Base-by-base conservation (phyloP, 64 coral and sea anemone species). In the Dendrophyllia cribrosa region DNA sequence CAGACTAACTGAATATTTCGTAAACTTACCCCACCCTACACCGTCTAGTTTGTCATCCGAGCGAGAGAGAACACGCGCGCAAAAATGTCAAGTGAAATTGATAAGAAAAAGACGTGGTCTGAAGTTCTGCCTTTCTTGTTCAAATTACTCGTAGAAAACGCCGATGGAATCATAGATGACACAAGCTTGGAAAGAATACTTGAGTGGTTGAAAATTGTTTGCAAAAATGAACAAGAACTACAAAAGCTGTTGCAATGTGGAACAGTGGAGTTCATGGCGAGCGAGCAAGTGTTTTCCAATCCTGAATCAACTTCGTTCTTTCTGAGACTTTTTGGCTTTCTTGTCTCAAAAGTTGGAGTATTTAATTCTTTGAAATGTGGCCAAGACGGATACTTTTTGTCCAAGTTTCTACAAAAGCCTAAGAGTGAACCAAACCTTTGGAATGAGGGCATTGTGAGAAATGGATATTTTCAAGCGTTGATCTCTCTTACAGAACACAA, bases 141-240 rank as follows among this genome's bases (percentile, higher is more conserved):
- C 68, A 71, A 91, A 11, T 73, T 97, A 14, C 75, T 97, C 20
- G 48, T 97, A 22, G 26, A 91, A 17, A 84, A 94, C 59, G 51
- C 87, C 51, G 83, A 97, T 14, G 69, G 83, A 10, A 94, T 97
- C 65, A 86, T 97, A 15, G 95, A 97, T 70, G 95, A 97, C 50
- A 97, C 95, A 51, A 97, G 92, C 25, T 74, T 94, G 5, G 88
- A 97, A 51, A 97, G 87, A 77, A 52, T 97, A 19, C 74, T 97
- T 53, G 68, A 43, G 17, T 97, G 95, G 95, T 58, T 97, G 25
- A 69, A 82, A 66, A 52, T 70, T 87, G 78, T 94, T 19, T 94
- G 56, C 46, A 9, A 84, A 21, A 51, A 7, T 23, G 61, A 84
- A 51, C 80, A 51, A 14, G 34, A 84, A 68, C 45, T 66, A 13